These are phyloP conservation scores for Axis porcinus DNA, from an alignment of 2,113 vertebrate species.

Conservation along the genomic window DNA sequence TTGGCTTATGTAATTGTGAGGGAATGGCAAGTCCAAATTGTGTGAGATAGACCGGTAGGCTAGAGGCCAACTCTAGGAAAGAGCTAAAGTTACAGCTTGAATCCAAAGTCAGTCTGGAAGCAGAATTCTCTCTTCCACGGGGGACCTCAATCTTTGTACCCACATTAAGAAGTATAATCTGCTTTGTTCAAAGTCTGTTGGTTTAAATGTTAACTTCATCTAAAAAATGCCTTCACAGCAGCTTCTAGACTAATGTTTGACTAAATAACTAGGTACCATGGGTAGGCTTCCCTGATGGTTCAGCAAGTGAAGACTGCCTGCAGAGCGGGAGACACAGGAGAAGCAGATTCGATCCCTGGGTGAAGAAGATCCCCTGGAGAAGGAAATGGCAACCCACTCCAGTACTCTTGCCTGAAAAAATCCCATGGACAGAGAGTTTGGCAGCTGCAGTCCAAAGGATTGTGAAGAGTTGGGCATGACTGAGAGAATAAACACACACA, in stretches of 20 bases:
- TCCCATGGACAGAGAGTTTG: not conserved
- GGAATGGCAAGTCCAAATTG: not conserved
- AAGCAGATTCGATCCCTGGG: not conserved
- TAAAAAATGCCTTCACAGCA: not conserved
- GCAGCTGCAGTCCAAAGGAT: not conserved
- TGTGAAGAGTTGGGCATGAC: not conserved
- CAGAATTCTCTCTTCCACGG: not conserved
- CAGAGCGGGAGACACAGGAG: not conserved
- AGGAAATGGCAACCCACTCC: not conserved
- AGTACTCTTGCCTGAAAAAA: not conserved
- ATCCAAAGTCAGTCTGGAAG: not conserved
- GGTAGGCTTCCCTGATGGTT: not conserved
- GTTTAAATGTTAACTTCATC: not conserved
- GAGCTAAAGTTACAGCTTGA: not conserved
- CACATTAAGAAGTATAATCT: not conserved
- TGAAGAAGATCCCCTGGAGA: not conserved
- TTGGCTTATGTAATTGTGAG: not conserved
- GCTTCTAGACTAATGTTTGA: not conserved
- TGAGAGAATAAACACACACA: not conserved
- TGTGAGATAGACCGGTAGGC: not conserved
- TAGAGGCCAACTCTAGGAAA: not conserved
- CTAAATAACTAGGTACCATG: not conserved
- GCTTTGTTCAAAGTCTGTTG: not conserved
- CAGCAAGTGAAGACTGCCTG: not conserved
- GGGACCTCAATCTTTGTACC: not conserved